Percentiles rank a stretch among this genome's conserved stretches.
Conservation (phyloP, 2,888 invertebrate species). For the Julus scandinavius region DNA sequence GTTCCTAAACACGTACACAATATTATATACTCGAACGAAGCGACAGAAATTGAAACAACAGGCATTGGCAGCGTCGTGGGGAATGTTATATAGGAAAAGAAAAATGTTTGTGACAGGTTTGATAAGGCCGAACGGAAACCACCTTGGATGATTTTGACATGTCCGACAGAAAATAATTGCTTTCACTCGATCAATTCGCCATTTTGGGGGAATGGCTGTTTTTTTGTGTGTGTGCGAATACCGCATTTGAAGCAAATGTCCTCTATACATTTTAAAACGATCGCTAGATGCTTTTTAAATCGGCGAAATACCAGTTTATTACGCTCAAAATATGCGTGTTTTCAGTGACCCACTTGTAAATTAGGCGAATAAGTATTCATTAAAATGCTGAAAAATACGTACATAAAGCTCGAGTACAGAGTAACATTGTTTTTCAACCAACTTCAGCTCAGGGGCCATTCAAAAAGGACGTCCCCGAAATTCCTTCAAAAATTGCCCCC, state of each 20-base stretch:
- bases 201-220: background rate
- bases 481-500: too few relatives aligned
- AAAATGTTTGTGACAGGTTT: slow-evolving; percentile 39
- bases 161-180: slow-evolving; percentile 17
- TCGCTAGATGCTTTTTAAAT: too few relatives aligned
- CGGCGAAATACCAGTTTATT: too few relatives aligned
- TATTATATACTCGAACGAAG: background rate
- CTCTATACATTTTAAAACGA: background rate
- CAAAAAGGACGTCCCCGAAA: too few relatives aligned
- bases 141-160: slow-evolving; percentile 28
- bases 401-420: too few relatives aligned
- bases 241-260: background rate
- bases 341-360: too few relatives aligned
- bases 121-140: slow-evolving; percentile 35
- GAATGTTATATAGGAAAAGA: background rate
- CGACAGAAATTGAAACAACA: background rate
- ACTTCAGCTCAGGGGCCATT: too few relatives aligned
- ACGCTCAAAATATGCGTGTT: too few relatives aligned
- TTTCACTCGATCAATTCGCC: background rate
- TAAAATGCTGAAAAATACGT: too few relatives aligned
- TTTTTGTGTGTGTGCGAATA: background rate
- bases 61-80: background rate
- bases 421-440: too few relatives aligned
- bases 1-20: background rate
- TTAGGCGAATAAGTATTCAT: too few relatives aligned